These are phyloP conservation scores for Sebastes trivittatus DNA, from an alignment of 2,797 vertebrate species.

Conservation along the genomic window DNA sequence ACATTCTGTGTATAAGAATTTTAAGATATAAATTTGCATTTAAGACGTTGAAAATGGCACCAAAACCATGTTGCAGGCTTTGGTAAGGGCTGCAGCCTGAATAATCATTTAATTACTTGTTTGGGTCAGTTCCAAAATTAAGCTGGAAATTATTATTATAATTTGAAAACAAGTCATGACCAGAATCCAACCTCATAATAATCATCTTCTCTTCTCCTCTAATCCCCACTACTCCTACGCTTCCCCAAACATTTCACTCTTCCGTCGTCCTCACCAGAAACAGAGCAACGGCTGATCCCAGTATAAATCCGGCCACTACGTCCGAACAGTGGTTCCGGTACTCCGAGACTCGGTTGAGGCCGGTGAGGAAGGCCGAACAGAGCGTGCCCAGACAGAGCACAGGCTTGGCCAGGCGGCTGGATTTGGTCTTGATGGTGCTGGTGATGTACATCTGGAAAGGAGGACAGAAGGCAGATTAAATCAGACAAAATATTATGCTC, in stretches of 20 bases:
- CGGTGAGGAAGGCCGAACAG: constrained; percentile 94
- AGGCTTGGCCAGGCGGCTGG: constrained; percentile 95
- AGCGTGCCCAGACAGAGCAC: constrained; percentile 95
- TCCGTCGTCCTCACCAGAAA: constrained; percentile 87
- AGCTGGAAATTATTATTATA: constrained; percentile 6
- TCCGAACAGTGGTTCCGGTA: constrained; percentile 98
- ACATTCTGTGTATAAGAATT: not conserved
- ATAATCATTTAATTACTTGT: constrained; percentile 43
- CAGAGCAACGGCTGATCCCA: constrained; percentile 92
- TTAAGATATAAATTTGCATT: not conserved
- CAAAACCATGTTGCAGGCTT: not conserved
- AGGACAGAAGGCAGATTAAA: not conserved
- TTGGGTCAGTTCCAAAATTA: constrained; percentile 37
- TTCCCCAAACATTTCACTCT: not conserved
- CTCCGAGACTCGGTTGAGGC: constrained; percentile 96
- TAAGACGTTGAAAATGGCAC: not conserved
- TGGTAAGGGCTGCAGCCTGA: constrained; percentile 1
- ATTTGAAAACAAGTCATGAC: constrained; percentile 32
- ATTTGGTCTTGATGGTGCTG: constrained; percentile 98
- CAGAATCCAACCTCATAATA: constrained; percentile 27
- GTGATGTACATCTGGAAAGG: constrained; percentile 96
- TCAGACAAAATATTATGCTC: not conserved
- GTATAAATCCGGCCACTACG: constrained; percentile 94
- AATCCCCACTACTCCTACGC: not conserved
- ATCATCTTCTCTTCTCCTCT: not conserved